Conservation (phyloP, 2,797 vertebrate genomes). For the Loris lydekkerianus region DNA sequence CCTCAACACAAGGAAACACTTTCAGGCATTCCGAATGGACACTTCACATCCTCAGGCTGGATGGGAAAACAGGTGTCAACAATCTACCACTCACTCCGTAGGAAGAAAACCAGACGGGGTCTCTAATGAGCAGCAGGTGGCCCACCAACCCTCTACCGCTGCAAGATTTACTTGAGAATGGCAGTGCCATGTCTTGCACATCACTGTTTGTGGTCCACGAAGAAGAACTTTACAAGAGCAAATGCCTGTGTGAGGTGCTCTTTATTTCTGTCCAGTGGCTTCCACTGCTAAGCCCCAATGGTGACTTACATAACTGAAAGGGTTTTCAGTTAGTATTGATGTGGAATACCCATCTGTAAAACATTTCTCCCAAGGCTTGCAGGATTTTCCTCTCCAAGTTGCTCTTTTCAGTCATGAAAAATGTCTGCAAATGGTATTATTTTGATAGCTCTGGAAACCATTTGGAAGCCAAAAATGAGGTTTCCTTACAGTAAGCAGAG, state of each 20-base stretch:
- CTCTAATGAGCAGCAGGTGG: slow-evolving; percentile 79
- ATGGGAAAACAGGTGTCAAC: slow-evolving; percentile 83
- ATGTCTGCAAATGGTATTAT: slow-evolving; percentile 68
- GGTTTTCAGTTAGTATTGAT: neutral
- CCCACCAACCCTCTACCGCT: slow-evolving; percentile 15
- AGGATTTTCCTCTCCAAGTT: slow-evolving; percentile 59
- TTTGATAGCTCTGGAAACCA: slow-evolving; percentile 79
- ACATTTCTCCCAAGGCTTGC: slow-evolving; percentile 6
- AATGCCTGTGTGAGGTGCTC: slow-evolving; percentile 24
- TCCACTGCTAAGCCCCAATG: slow-evolving; percentile 21
- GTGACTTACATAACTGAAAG: slow-evolving; percentile 45
- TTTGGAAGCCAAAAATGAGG: slow-evolving; percentile 65
- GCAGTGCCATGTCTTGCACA: neutral
- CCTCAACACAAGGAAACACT: slow-evolving; percentile 78
- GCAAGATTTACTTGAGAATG: slow-evolving; percentile 16
- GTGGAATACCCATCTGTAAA: slow-evolving; percentile 63
- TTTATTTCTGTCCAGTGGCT: slow-evolving; percentile 45
- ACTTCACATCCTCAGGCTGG: slow-evolving; percentile 67
- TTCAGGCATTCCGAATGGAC: slow-evolving; percentile 73
- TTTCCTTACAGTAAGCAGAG: slow-evolving; percentile 50
- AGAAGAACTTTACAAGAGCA: slow-evolving; percentile 58
- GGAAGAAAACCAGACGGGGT: slow-evolving; percentile 76
- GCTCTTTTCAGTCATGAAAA: slow-evolving; percentile 71
- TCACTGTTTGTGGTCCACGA: slow-evolving; percentile 8
- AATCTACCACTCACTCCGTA: slow-evolving; percentile 76